Conservation (phyloP, 2,888 invertebrate genomes). For the Tiliacea aurago region DNA sequence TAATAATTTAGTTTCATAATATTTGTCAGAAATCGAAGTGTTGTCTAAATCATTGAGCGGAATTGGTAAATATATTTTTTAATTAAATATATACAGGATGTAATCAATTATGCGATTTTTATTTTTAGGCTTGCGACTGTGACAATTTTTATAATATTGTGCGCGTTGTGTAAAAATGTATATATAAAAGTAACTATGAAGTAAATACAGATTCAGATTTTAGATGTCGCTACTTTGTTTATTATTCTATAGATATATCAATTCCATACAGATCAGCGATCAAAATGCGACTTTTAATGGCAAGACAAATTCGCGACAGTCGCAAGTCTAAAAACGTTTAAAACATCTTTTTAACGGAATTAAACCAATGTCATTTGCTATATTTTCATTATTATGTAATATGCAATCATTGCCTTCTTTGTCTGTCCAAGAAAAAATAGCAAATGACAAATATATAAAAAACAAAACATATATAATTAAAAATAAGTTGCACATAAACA, state of each 20-base stretch:
- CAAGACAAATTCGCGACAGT: constrained; percentile 27
- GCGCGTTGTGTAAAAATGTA: constrained; percentile 10
- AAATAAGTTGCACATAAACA: constrained; percentile 49
- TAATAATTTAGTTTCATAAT: constrained; percentile 48
- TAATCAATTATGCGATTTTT: constrained; percentile 42
- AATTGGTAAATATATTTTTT: constrained; percentile 36
- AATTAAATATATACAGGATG: constrained; percentile 51
- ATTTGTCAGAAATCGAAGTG: constrained; percentile 36
- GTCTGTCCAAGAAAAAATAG: constrained; percentile 52
- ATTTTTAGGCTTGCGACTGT: constrained; percentile 36
- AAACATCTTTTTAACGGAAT: constrained; percentile 35
- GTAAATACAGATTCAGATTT: constrained; percentile 40
- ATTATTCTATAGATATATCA: constrained; percentile 11
- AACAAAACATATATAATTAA: constrained; percentile 29
- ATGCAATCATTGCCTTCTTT: neutral
- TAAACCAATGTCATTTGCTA: constrained; percentile 52
- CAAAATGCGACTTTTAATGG: constrained; percentile 28
- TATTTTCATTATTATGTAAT: constrained; percentile 25
- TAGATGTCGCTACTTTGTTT: constrained; percentile 3
- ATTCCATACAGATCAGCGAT: constrained; percentile 18
- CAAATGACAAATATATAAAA: constrained; percentile 46
- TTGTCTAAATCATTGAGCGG: constrained; percentile 55
- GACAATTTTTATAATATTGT: constrained; percentile 16
- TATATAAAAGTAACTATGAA: constrained; percentile 10
- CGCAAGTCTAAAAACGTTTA: constrained; percentile 38